A percentile compares a stretch with the other conserved stretches of the same genome.
Conservation (phyloP, 2,113 vertebrate species). For the Nicator chloris region DNA sequence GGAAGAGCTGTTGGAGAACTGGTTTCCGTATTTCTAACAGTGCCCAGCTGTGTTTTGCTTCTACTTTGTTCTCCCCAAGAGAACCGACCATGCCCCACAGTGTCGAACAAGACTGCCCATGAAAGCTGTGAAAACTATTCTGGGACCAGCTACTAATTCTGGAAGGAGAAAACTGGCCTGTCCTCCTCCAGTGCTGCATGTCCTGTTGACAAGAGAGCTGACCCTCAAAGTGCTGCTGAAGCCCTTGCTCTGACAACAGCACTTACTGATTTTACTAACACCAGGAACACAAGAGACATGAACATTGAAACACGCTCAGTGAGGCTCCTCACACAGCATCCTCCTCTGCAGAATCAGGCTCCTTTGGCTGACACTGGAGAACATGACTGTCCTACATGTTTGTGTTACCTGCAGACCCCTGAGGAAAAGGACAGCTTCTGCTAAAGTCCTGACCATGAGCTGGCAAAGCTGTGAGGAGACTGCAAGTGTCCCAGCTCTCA, state of each 20-base stretch:
- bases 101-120: not conserved
- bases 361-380: not conserved
- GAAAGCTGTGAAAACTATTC: not conserved
- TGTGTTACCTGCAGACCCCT: not conserved
- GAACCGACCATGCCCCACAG: not conserved
- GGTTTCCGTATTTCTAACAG: not conserved
- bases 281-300: not conserved
- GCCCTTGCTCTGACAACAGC: not conserved
- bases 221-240: not conserved
- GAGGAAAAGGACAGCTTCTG: not conserved
- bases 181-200: not conserved
- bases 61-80: not conserved
- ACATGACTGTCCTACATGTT: fast-evolving
- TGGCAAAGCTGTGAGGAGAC: not conserved
- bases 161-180: not conserved
- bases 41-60: not conserved
- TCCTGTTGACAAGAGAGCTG: not conserved
- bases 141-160: not conserved
- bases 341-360: not conserved
- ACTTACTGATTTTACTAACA: not conserved
- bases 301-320: not conserved
- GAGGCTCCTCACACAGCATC: not conserved
- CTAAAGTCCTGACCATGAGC: not conserved
- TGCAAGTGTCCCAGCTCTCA: not conserved
- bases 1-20: not conserved